A percentile compares a stretch with the other conserved stretches of the same genome.
phyloP scores from a whole-genome alignment of 2,113 vertebrate species.

The Monarcha castaneiventris region DNA sequence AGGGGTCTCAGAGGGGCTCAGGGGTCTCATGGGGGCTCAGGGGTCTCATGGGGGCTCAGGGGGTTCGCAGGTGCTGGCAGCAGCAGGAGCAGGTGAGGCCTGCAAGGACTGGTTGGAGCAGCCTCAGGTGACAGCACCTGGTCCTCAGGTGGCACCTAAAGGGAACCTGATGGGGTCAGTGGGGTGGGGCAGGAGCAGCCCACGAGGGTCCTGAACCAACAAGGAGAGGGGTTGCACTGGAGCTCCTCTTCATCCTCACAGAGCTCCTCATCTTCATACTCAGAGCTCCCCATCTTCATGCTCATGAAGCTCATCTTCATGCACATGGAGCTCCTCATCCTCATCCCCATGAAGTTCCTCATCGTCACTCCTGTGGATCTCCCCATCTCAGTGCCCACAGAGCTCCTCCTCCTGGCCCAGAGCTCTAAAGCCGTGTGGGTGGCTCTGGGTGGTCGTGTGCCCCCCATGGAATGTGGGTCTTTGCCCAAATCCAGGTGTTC shows the following conservation, averaged over 20 bases:
- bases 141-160: neutral
- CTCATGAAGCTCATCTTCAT: neutral
- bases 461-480: neutral
- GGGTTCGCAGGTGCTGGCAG: neutral
- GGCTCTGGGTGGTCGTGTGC: neutral
- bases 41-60: neutral
- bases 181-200: neutral
- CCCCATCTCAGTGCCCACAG: neutral
- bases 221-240: neutral
- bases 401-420: fast-evolving
- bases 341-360: neutral
- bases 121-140: neutral
- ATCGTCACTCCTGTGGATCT: neutral
- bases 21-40: neutral
- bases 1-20: fast-evolving
- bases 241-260: neutral
- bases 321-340: neutral
- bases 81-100: neutral
- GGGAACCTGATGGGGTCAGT: neutral
- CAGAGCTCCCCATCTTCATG: neutral
- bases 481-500: neutral
- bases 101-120: neutral
- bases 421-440: neutral
- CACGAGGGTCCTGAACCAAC: neutral
- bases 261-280: neutral